Base-by-base conservation (phyloP, 2,888 invertebrate species). In the Pterostichus niger region DNA sequence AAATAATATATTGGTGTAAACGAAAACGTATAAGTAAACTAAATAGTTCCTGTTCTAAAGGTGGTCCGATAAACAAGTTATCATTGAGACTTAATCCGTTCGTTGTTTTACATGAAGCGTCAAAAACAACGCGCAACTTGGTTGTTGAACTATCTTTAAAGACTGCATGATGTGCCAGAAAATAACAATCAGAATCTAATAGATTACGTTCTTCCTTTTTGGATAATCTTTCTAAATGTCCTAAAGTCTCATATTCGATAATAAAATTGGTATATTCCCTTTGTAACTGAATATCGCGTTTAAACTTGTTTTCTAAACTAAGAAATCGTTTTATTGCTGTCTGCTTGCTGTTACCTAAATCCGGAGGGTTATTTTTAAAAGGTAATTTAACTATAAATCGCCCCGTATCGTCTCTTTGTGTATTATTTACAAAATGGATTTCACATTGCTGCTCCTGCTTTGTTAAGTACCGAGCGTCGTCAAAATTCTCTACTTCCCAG, bases 351-450 rank as follows among this genome's bases (percentile, higher is more conserved):
- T 33, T 1, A 10, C 24, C 61, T 6, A 61, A 31, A 10, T 61
- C n/a, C 6, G 17, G 2, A 7, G 61, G 17, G 9, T 7, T 2
- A 7, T 61, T 9, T 31, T 61, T 61, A 24, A 61, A 61, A 11
- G 61, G 61, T n/a, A 61, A 11, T 7, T 7, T 31, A 15, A 61
- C 61, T 15, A 61, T 31, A 10, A 61, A 61, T n/a, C 61, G 24
- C 13, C 61, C 61, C 10, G n/a, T 24, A 2, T 3, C 9, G 17
- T 61, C 61, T 6, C 61, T 7, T 24, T 33, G 6, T 6, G 40
- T 33, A 61, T 6, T 33, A 6, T 10, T 7, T 6, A 2, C 2
- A 31, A 61, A 61, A 33, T 61, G 9, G 2, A 10, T 31, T 31
- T 61, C 61, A 33, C 61, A 61, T n/a, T 10, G 6, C 3, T 11